Evolutionary conservation across 2,888 invertebrate species (phyloP).

Genomic region (Psylliodes chrysocephalus): DNA sequence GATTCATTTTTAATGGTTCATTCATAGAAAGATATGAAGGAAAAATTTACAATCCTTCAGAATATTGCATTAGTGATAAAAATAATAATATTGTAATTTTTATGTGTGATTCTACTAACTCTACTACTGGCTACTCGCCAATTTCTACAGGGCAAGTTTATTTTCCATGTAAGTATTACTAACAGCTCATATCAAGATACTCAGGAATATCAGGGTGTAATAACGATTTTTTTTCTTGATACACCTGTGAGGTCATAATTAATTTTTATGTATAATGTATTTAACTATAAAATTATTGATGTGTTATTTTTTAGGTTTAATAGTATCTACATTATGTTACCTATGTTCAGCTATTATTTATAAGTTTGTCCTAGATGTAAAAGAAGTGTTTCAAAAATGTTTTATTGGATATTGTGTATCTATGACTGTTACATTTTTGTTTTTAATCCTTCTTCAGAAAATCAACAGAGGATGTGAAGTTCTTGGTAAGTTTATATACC

Average conservation of each 20-base stretch:
- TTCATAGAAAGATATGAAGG: background rate
- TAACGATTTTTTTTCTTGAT: too few species aligned
- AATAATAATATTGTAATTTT: background rate
- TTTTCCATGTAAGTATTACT: constrained; percentile 23
- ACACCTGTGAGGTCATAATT: too few species aligned
- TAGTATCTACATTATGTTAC: constrained; percentile 51
- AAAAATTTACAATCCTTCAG: background rate
- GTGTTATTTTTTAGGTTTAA: constrained; percentile 44
- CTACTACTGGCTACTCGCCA: too few species aligned
- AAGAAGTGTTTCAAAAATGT: constrained; percentile 53
- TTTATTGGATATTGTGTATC: constrained; percentile 51
- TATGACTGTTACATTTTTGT: constrained; percentile 55
- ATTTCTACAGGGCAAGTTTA: constrained; percentile 14
- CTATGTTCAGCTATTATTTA: constrained; percentile 45
- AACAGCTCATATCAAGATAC: too few species aligned
- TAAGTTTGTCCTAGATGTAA: constrained; percentile 41
- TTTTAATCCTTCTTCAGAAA: constrained; percentile 51
- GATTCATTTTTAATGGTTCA: constrained; percentile 24
- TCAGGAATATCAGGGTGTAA: too few species aligned
- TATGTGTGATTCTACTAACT: background rate
- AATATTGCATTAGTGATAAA: constrained; percentile 8
- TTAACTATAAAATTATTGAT: too few species aligned
- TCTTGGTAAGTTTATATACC: constrained; percentile 51
- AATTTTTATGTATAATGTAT: too few species aligned
- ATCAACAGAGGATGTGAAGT: constrained; percentile 47